Evolutionary conservation across 1,140 invertebrate species (phyloP).

Genomic region (Danaus melanippus): DNA sequence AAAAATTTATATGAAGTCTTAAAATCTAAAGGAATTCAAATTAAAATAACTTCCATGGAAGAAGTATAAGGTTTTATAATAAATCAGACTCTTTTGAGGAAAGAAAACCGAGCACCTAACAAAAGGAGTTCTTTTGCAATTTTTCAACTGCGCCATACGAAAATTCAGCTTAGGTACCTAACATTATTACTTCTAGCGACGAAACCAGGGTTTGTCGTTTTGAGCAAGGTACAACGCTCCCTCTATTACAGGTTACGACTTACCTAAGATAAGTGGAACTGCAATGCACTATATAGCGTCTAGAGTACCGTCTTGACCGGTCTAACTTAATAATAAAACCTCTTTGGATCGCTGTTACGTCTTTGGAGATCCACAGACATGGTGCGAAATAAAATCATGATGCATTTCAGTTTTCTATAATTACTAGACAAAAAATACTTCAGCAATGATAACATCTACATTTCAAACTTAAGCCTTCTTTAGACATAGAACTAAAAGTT

Average conservation of each 20-base stretch:
- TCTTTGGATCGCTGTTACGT: constrained; percentile 38
- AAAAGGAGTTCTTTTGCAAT: constrained; percentile 43
- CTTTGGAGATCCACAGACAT: constrained; percentile 30
- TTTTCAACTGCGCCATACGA: constrained; percentile 49
- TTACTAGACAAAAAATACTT: too few relatives aligned
- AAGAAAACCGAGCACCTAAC: constrained; percentile 33
- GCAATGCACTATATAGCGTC: constrained; percentile 41
- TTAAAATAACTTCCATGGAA: constrained; percentile 17
- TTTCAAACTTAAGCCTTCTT: too few relatives aligned
- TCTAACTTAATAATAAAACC: constrained; percentile 65
- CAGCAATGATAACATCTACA: too few relatives aligned
- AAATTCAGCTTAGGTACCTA: constrained; percentile 46
- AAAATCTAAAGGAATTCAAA: constrained; percentile 1
- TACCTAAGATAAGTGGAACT: constrained; percentile 34
- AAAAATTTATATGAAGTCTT: neutral
- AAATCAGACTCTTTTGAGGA: constrained; percentile 31
- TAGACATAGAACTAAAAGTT: too few relatives aligned
- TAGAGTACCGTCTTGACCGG: constrained; percentile 40
- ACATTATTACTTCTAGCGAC: constrained; percentile 44
- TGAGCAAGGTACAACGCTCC: constrained; percentile 40
- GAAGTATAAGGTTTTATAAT: constrained; percentile 23
- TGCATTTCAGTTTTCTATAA: too few relatives aligned
- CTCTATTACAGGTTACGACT: constrained; percentile 35
- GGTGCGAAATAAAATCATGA: constrained; percentile 2
- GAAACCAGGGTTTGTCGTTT: constrained; percentile 32